Conservation (phyloP, 2,113 vertebrate species). For the Seriola quinqueradiata region DNA sequence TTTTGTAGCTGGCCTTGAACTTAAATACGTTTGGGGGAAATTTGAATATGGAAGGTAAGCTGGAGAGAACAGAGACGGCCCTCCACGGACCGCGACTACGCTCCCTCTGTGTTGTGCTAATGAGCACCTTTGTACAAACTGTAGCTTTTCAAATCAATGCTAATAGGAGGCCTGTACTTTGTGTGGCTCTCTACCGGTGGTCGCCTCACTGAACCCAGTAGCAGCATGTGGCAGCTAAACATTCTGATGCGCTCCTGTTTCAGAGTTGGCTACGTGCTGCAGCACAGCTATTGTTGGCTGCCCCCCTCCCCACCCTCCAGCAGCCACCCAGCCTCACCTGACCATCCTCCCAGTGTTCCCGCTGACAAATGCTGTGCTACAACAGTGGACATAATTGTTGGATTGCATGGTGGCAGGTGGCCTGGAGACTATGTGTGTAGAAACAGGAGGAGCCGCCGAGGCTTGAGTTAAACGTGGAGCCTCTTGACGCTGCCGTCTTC, state of each 20-base stretch:
- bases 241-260: slow-evolving; percentile 67
- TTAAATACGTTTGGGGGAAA: slow-evolving; percentile 72
- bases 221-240: slow-evolving; percentile 70
- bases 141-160: slow-evolving; percentile 81
- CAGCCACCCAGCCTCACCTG: slow-evolving; percentile 45
- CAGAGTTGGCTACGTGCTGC: slow-evolving; percentile 8
- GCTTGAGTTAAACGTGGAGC: slow-evolving; percentile 64
- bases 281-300: slow-evolving; percentile 34
- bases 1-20: slow-evolving; percentile 73
- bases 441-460: slow-evolving; percentile 61
- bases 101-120: slow-evolving; percentile 85
- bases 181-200: slow-evolving; percentile 63
- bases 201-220: slow-evolving; percentile 66
- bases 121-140: slow-evolving; percentile 80
- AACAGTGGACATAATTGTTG: slow-evolving; percentile 72
- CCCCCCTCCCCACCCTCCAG: slow-evolving; percentile 2
- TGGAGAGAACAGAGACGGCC: slow-evolving; percentile 72
- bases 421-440: slow-evolving; percentile 49
- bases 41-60: slow-evolving; percentile 82
- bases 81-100: slow-evolving; percentile 74
- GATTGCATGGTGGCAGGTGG: slow-evolving; percentile 68
- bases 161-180: slow-evolving; percentile 81
- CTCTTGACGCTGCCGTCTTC: slow-evolving; percentile 72
- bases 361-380: slow-evolving; percentile 69
- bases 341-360: slow-evolving; percentile 61